These are phyloP conservation scores for Pipistrellus pygmaeus DNA, from an alignment of 2,797 vertebrate species.

Conservation along the genomic window DNA sequence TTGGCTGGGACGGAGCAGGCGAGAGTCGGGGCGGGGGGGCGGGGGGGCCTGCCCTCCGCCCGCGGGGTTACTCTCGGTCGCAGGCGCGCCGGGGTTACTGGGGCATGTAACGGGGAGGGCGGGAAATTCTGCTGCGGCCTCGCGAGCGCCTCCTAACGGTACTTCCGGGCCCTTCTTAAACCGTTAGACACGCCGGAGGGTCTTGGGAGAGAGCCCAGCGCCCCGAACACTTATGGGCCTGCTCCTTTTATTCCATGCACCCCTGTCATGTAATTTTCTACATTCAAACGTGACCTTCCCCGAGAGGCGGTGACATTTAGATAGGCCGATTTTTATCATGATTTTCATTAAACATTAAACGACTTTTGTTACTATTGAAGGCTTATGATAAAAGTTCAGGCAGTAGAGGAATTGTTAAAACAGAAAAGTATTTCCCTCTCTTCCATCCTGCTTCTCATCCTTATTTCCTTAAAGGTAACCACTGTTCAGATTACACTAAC, in stretches of 20 bases:
- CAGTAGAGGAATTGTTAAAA: neutral
- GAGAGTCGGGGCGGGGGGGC: slow-evolving; percentile 82
- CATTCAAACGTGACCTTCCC: neutral
- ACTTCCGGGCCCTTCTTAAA: neutral
- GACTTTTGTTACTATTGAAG: neutral
- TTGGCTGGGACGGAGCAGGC: slow-evolving; percentile 86
- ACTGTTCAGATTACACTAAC: neutral
- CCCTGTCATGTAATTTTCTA: neutral
- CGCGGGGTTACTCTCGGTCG: slow-evolving; percentile 79
- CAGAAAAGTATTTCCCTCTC: neutral
- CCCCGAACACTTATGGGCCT: neutral
- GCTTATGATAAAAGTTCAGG: slow-evolving; percentile 35
- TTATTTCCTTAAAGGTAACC: neutral
- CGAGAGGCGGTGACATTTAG: neutral
- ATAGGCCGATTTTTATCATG: neutral
- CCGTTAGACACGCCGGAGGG: neutral
- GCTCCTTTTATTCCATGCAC: neutral
- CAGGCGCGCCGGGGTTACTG: slow-evolving; percentile 84
- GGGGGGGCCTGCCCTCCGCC: neutral
- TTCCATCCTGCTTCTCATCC: neutral
- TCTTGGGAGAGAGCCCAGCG: neutral
- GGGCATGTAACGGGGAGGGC: slow-evolving; percentile 79
- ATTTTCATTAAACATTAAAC: slow-evolving; percentile 36
- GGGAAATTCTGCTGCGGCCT: slow-evolving; percentile 37
- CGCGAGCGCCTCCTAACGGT: slow-evolving; percentile 73